These are phyloP conservation scores for Formica selysi DNA, from an alignment of 1,140 invertebrate genomes.

Conservation along the genomic window DNA sequence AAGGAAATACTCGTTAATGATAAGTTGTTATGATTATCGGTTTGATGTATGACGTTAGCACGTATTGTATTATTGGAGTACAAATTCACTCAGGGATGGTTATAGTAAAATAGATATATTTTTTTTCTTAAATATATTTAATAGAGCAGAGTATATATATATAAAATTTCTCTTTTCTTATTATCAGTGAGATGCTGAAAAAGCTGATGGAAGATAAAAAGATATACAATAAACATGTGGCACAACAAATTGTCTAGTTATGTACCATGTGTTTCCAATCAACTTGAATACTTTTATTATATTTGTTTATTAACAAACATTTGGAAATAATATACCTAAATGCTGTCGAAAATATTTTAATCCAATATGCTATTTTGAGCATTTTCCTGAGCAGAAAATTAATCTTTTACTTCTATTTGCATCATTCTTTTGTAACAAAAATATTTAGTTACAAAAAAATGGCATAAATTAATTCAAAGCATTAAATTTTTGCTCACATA, in stretches of 20 bases:
- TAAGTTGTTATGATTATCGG: conserved; percentile 13
- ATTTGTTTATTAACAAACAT: no score
- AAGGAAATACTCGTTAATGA: conserved; percentile 34
- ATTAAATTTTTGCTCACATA: no score
- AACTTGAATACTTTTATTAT: background rate
- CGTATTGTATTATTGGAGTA: conserved; percentile 51
- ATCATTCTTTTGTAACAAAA: no score
- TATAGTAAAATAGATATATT: conserved; percentile 37
- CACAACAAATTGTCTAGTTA: conserved; percentile 59
- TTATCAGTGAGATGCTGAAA: background rate
- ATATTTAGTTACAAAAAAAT: no score
- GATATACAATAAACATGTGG: conserved; percentile 64
- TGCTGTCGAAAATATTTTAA: background rate
- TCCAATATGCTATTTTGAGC: background rate
- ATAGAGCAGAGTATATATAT: background rate
- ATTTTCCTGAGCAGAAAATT: no score
- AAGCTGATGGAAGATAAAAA: conserved; percentile 34
- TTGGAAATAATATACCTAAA: no score
- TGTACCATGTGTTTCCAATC: conserved; percentile 51
- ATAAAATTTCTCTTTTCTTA: background rate
- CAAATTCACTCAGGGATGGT: conserved; percentile 69
- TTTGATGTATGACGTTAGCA: conserved; percentile 1
- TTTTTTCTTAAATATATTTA: background rate
- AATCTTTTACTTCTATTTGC: no score
- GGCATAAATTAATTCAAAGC: no score